Evolutionary conservation across 2,888 invertebrate species (phyloP).

Genomic region (Brassicogethes aeneus): DNA sequence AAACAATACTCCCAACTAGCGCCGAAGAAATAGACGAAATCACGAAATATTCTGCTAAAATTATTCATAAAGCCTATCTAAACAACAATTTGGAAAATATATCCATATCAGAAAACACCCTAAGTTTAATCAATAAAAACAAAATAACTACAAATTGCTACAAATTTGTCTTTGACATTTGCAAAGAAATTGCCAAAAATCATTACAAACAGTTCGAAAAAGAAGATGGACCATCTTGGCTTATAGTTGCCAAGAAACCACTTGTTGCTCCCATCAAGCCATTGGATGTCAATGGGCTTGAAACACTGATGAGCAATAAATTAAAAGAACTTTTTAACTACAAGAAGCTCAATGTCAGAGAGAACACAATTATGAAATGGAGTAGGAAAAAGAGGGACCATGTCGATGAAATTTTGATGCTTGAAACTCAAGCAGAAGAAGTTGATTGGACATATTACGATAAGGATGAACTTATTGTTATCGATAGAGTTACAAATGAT

Average conservation of each 20-base stretch:
- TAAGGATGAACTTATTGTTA: slow-evolving; percentile 59
- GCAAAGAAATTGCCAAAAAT: slow-evolving; percentile 49
- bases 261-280: slow-evolving; percentile 39
- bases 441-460: slow-evolving; percentile 66
- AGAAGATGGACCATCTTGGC: slow-evolving; percentile 45
- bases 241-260: slow-evolving; percentile 36
- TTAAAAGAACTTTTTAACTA: slow-evolving; percentile 47
- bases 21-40: slow-evolving; percentile 42
- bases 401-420: slow-evolving; percentile 62
- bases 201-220: slow-evolving; percentile 42
- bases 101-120: slow-evolving; percentile 30
- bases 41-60: slow-evolving; percentile 39
- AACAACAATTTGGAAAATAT: slow-evolving; percentile 29
- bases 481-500: slow-evolving; percentile 50
- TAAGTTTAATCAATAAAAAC: slow-evolving; percentile 24
- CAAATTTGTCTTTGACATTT: slow-evolving; percentile 53
- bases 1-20: slow-evolving; percentile 38
- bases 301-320: slow-evolving; percentile 44
- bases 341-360: slow-evolving; percentile 40
- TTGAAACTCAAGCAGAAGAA: slow-evolving; percentile 64
- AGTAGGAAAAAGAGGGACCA: slow-evolving; percentile 57
- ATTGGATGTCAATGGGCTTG: slow-evolving; percentile 42
- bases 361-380: slow-evolving; percentile 52
- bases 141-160: slow-evolving; percentile 44
- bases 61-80: slow-evolving; percentile 41